Evolutionary conservation across 2,113 vertebrate genomes (phyloP).

Genomic region (Vireo altiloquus): DNA sequence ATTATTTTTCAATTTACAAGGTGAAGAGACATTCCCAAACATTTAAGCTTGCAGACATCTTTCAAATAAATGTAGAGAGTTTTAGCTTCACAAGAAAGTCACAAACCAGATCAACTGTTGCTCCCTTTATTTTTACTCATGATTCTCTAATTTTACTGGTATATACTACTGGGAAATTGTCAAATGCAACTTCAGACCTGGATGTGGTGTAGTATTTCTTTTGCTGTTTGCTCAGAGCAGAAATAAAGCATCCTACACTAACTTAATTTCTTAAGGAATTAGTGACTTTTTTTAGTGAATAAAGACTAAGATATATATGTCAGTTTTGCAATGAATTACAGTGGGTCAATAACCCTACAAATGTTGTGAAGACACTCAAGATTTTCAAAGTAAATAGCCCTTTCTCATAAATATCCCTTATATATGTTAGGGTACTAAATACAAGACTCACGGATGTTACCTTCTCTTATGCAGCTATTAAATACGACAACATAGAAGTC

Average conservation of each 20-base stretch:
- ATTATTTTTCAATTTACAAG: not conserved
- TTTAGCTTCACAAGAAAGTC: not conserved
- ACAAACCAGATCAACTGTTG: not conserved
- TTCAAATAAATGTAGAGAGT: not conserved
- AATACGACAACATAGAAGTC: conserved; percentile 81
- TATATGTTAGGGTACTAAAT: not conserved
- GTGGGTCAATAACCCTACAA: not conserved
- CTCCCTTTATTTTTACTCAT: not conserved
- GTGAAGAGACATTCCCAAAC: not conserved
- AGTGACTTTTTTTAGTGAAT: not conserved
- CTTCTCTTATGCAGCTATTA: conserved; percentile 76
- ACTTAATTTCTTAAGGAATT: not conserved
- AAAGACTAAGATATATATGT: not conserved
- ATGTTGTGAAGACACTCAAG: not conserved
- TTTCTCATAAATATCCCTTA: not conserved
- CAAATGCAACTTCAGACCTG: not conserved
- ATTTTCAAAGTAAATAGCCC: not conserved
- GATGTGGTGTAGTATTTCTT: not conserved
- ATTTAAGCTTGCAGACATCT: not conserved
- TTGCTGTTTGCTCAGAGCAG: not conserved
- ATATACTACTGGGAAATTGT: not conserved
- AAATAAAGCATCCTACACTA: not conserved
- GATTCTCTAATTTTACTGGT: not conserved
- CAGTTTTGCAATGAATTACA: not conserved
- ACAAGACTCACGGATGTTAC: not conserved